These are phyloP conservation scores for Ophiodon elongatus DNA, from an alignment of 2,113 vertebrate genomes.

Conservation along the genomic window DNA sequence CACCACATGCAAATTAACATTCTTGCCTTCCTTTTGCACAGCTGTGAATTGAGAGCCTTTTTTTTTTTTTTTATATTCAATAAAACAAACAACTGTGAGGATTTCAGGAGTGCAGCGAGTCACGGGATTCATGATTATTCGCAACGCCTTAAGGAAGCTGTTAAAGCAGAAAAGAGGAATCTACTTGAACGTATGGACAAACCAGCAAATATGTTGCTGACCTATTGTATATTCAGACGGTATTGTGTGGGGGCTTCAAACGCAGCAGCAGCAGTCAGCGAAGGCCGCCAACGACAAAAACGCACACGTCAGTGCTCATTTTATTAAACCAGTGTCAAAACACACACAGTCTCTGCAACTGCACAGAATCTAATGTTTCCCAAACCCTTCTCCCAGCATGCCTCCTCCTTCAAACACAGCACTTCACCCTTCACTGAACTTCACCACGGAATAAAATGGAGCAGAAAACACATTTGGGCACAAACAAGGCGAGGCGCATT, in stretches of 20 bases:
- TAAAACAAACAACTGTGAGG: slow-evolving; percentile 13
- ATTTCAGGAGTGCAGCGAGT: background rate
- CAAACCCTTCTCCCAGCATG: slow-evolving; percentile 20
- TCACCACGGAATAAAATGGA: slow-evolving; percentile 11
- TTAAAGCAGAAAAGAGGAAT: background rate
- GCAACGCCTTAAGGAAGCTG: background rate
- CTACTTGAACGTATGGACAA: background rate
- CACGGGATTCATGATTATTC: background rate
- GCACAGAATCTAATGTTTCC: background rate
- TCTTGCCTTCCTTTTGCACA: slow-evolving; percentile 48
- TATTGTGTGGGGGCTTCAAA: background rate
- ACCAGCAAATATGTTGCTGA: background rate
- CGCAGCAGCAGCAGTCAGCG: background rate
- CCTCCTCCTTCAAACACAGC: slow-evolving; percentile 5
- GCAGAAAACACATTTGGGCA: slow-evolving; percentile 14
- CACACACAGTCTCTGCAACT: background rate
- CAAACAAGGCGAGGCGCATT: slow-evolving; percentile 5
- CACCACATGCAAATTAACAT: slow-evolving; percentile 53
- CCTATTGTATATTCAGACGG: background rate
- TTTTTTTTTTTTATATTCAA: background rate
- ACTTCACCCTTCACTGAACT: slow-evolving; percentile 30
- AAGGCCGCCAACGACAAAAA: background rate
- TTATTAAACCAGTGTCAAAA: slow-evolving; percentile 18
- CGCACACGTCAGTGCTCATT: background rate
- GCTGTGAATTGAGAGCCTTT: slow-evolving; percentile 34